phyloP scores from a whole-genome alignment of 2,113 vertebrate genomes.

The Oryzias woworae region DNA sequence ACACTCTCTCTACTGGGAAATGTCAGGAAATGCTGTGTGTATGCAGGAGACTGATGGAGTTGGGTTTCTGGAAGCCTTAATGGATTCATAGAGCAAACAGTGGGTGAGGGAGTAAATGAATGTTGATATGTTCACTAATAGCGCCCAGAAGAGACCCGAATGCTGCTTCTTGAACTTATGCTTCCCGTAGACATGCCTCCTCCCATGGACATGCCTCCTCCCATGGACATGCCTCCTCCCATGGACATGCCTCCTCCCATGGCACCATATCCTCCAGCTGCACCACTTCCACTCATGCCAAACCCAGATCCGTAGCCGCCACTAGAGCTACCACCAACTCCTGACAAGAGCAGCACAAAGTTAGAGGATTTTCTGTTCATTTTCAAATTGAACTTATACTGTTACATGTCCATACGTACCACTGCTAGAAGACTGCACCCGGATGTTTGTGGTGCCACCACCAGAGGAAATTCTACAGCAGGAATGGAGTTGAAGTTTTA shows the following conservation, averaged over 20 bases:
- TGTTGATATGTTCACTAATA: conserved; percentile 23
- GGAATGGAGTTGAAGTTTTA: not conserved
- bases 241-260: not conserved
- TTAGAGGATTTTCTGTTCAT: not conserved
- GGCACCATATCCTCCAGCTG: not conserved
- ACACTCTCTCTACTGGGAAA: conserved; percentile 18
- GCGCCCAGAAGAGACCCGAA: conserved; percentile 1
- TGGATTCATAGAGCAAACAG: conserved; percentile 32
- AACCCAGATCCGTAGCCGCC: not conserved
- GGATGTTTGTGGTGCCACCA: conserved; percentile 51
- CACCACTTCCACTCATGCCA: not conserved
- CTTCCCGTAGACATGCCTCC: not conserved
- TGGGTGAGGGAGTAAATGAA: conserved; percentile 36
- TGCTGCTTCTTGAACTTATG: not conserved
- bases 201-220: not conserved
- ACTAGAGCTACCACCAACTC: conserved; percentile 2
- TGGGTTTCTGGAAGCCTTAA: conserved; percentile 1
- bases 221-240: not conserved
- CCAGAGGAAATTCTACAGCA: conserved; percentile 57
- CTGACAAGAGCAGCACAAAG: conserved; percentile 8
- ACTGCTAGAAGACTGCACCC: conserved; percentile 37
- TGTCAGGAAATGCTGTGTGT: conserved; percentile 5
- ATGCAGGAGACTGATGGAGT: conserved; percentile 3
- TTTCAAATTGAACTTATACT: not conserved
- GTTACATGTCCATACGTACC: conserved; percentile 42